These are phyloP conservation scores for Micropterix aruncella DNA, from an alignment of 2,888 invertebrate species.

Conservation along the genomic window DNA sequence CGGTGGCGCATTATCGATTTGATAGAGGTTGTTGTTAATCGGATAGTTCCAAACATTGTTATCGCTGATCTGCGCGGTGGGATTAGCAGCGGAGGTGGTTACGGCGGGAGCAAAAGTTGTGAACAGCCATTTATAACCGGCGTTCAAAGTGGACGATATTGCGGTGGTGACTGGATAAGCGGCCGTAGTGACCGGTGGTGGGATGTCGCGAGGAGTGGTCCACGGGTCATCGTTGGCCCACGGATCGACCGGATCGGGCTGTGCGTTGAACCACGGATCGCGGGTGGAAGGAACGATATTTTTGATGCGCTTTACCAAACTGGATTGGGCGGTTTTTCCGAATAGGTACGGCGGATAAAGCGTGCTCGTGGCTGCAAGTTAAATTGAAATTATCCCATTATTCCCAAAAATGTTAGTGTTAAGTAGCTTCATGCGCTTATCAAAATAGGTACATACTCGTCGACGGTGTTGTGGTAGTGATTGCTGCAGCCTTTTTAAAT, in stretches of 20 bases:
- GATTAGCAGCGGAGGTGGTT: constrained; percentile 16
- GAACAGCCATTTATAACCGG: constrained; percentile 37
- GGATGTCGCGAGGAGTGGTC: constrained; percentile 27
- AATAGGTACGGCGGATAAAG: constrained; percentile 8
- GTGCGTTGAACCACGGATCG: constrained; percentile 26
- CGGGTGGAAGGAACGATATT: constrained; percentile 32
- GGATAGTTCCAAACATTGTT: constrained; percentile 11
- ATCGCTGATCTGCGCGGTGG: constrained; percentile 14
- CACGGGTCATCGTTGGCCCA: constrained; percentile 39
- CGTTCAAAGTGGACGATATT: constrained; percentile 36
- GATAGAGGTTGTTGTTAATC: constrained; percentile 9
- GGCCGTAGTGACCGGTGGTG: constrained; percentile 28
- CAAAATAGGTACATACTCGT: constrained; percentile 39
- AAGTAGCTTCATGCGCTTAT: background rate
- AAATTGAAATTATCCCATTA: constrained; percentile 5
- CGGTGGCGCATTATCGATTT: constrained; percentile 6
- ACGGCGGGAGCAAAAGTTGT: constrained; percentile 18
- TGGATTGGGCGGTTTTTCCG: constrained; percentile 25
- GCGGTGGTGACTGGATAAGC: constrained; percentile 30
- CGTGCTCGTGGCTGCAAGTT: constrained; percentile 11
- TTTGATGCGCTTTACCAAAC: constrained; percentile 35
- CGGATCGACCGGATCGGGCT: constrained; percentile 24
- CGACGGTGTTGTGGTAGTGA: constrained; percentile 29
- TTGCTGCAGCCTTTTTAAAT: constrained; percentile 26
- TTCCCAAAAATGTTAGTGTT: background rate